These are phyloP conservation scores for Silvanus unidentatus DNA, from an alignment of 2,888 invertebrate species.

Conservation along the genomic window DNA sequence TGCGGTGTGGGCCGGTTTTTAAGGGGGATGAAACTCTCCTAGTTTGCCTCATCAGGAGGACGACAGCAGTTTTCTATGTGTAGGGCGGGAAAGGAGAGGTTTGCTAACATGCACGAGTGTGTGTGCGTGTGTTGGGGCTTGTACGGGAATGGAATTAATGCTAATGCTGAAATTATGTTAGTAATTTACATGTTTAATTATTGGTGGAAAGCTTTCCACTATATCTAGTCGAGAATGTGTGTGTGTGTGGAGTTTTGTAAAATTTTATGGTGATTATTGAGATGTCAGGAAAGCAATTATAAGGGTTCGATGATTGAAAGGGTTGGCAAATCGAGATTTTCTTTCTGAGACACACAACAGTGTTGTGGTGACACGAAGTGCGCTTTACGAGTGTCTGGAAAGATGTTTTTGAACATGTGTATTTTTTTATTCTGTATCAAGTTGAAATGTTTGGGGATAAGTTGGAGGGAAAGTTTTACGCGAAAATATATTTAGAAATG, in stretches of 20 bases:
- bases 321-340: too few relatives aligned
- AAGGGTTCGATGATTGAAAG: too few relatives aligned
- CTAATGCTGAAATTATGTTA: slow-evolving; percentile 37
- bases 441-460: slow-evolving; percentile 18
- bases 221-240: background rate
- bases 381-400: background rate
- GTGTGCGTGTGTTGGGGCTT: too few relatives aligned
- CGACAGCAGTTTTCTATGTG: slow-evolving; percentile 12
- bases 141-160: slow-evolving; percentile 25
- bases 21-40: too few relatives aligned
- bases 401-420: slow-evolving; percentile 16
- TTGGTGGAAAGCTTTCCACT: slow-evolving; percentile 13
- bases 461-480: slow-evolving; percentile 23
- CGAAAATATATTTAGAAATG: slow-evolving; percentile 11
- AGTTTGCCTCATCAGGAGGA: background rate
- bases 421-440: slow-evolving; percentile 25
- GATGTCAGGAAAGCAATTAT: too few relatives aligned
- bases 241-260: too few relatives aligned
- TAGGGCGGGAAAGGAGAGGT: background rate
- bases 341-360: too few relatives aligned
- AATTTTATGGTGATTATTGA: too few relatives aligned
- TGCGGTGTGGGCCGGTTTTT: slow-evolving; percentile 18
- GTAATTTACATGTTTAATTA: slow-evolving; percentile 33
- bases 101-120: too few relatives aligned
- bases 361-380: too few relatives aligned